These are phyloP conservation scores for Strigamia transsilvanica DNA, from an alignment of 2,888 invertebrate species.

Conservation along the genomic window DNA sequence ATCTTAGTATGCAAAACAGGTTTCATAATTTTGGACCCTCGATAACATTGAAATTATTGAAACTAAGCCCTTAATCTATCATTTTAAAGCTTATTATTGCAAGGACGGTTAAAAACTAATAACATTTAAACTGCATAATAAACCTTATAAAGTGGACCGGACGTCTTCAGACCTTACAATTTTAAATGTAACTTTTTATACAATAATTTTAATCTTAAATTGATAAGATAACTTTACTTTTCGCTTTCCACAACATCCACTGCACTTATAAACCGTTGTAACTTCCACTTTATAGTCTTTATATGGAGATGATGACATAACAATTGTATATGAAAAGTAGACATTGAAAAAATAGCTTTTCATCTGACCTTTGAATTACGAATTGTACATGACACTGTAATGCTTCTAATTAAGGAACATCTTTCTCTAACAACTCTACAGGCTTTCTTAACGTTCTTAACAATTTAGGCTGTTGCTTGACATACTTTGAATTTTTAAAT, in stretches of 20 bases:
- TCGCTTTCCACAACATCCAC: background rate
- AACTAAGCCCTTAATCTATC: constrained; percentile 26
- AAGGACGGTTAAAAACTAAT: constrained; percentile 1
- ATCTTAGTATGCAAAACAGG: background rate
- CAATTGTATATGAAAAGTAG: constrained; percentile 34
- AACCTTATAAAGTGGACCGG: background rate
- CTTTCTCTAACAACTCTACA: background rate
- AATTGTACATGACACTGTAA: background rate
- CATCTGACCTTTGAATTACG: background rate
- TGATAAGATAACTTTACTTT: background rate
- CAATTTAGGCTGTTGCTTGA: background rate
- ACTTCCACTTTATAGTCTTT: background rate
- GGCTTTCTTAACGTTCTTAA: background rate
- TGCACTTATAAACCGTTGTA: background rate
- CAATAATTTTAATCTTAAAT: background rate
- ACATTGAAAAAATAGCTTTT: constrained; percentile 45
- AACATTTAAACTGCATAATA: background rate
- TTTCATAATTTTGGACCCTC: constrained; percentile 38
- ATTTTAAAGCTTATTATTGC: constrained; percentile 28
- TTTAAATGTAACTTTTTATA: background rate
- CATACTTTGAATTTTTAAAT: background rate
- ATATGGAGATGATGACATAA: constrained; percentile 17
- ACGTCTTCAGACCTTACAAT: background rate
- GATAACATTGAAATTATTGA: background rate
- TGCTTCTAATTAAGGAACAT: background rate